Evolutionary conservation across 2,888 invertebrate genomes (phyloP).

Genomic region (Cheilosia urbana): DNA sequence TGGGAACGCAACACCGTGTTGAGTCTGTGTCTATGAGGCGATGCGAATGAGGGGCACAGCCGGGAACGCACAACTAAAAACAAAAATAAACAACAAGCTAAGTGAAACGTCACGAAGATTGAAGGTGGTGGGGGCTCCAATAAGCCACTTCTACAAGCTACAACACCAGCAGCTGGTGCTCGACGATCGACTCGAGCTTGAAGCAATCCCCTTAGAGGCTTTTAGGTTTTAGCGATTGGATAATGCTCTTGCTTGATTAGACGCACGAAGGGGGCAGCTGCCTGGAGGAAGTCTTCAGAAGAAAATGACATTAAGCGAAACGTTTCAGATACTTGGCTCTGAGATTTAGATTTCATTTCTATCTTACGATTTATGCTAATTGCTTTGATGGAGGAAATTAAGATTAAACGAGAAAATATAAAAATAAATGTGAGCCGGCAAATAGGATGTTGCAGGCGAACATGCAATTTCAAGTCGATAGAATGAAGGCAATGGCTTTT

Average conservation of each 20-base stretch:
- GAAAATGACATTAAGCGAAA: slow-evolving; percentile 63
- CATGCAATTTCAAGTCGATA: slow-evolving; percentile 17
- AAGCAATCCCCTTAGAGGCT: slow-evolving; percentile 58
- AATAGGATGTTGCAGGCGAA: slow-evolving; percentile 32
- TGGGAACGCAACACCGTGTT: slow-evolving; percentile 37
- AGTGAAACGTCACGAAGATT: slow-evolving; percentile 67
- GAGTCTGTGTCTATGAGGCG: slow-evolving; percentile 14
- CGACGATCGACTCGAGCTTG: slow-evolving; percentile 51
- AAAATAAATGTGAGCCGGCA: slow-evolving; percentile 19
- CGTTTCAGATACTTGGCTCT: slow-evolving; percentile 23
- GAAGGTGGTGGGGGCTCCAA: slow-evolving; percentile 52
- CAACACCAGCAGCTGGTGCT: slow-evolving; percentile 57
- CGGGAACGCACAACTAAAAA: slow-evolving; percentile 44
- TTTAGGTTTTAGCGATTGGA: slow-evolving; percentile 57
- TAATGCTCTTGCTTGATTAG: slow-evolving; percentile 49
- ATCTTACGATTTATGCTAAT: slow-evolving; percentile 56
- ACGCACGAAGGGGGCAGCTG: slow-evolving; percentile 19
- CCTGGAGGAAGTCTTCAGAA: slow-evolving; percentile 32
- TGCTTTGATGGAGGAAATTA: slow-evolving; percentile 47
- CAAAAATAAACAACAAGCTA: slow-evolving; percentile 52
- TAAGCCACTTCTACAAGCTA: slow-evolving; percentile 34
- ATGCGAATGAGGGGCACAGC: slow-evolving; percentile 15
- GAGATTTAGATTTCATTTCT: slow-evolving; percentile 45
- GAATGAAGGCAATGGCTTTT: slow-evolving; percentile 9
- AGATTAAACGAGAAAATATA: slow-evolving; percentile 8